Percentiles rank a stretch among this genome's conserved stretches.
Evolutionary conservation across 2,113 vertebrate species (phyloP).

Genomic region (Forbesichthys papilliferus): DNA sequence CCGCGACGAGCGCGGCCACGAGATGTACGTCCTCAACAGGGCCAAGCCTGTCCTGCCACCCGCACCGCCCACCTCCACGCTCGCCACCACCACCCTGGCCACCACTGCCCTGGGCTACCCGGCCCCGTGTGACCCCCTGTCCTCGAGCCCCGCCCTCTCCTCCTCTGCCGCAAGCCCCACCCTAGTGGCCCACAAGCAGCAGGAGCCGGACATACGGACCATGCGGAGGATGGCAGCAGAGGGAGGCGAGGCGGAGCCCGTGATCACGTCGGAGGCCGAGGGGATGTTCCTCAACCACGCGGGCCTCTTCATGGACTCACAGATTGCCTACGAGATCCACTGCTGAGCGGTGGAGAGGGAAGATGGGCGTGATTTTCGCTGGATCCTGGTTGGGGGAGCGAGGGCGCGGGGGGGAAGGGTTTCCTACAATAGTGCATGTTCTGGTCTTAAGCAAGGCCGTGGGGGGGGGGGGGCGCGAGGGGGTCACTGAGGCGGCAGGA

Average conservation of each 20-base stretch:
- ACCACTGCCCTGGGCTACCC: slow-evolving; percentile 51
- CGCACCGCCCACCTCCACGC: slow-evolving; percentile 45
- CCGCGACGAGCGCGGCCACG: slow-evolving; percentile 84
- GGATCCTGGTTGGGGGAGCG: not conserved
- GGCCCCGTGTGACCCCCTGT: slow-evolving; percentile 52
- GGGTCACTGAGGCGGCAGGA: not conserved
- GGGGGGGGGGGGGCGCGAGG: not conserved
- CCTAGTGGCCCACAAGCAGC: slow-evolving; percentile 47
- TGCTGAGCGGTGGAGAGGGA: slow-evolving; percentile 73
- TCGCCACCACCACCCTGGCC: slow-evolving; percentile 18
- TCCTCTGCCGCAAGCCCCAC: slow-evolving; percentile 42
- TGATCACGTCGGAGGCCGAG: slow-evolving; percentile 72
- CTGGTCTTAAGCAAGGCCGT: not conserved
- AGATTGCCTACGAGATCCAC: slow-evolving; percentile 85
- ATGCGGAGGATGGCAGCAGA: slow-evolving; percentile 68
- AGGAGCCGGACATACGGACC: slow-evolving; percentile 63
- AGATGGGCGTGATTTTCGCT: not conserved
- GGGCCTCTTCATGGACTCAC: slow-evolving; percentile 80
- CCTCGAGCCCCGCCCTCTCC: slow-evolving; percentile 55
- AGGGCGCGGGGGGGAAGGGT: not conserved
- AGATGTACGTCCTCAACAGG: slow-evolving; percentile 90
- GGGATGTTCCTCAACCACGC: slow-evolving; percentile 79
- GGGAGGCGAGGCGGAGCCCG: slow-evolving; percentile 72
- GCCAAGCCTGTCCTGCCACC: slow-evolving; percentile 80
- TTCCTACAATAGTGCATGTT: not conserved